Percentiles rank a stretch among this genome's conserved stretches.
phyloP scores from a whole-genome alignment of 2,888 invertebrate species.

The Drosophila imparisetae region DNA sequence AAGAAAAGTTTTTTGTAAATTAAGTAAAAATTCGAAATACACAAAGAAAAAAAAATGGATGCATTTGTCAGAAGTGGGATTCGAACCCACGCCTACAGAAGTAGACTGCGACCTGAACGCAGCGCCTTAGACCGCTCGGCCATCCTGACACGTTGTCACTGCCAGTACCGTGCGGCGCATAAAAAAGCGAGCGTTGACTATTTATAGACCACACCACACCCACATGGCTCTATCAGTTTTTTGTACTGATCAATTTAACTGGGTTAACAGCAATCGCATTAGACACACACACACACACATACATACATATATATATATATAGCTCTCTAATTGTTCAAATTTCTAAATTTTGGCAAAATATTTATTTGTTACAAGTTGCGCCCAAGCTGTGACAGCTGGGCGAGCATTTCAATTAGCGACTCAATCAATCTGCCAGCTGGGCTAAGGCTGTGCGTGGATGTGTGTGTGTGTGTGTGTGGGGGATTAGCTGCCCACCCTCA shows the following conservation, averaged over 20 bases:
- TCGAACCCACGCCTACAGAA: constrained; percentile 83
- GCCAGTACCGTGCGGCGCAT: rapidly evolving
- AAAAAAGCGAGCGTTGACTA: not conserved
- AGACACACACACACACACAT: not conserved
- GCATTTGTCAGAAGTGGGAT: constrained; percentile 80
- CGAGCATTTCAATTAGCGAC: constrained; percentile 51
- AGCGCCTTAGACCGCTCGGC: constrained; percentile 81
- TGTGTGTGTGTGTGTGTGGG: constrained; percentile 6
- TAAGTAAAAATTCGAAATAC: not conserved
- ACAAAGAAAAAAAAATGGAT: not conserved
- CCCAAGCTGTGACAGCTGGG: constrained; percentile 35
- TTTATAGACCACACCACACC: constrained; percentile 2
- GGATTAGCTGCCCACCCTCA: constrained; percentile 1
- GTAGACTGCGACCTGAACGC: constrained; percentile 84
- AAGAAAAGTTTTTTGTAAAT: not conserved
- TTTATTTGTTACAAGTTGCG: constrained; percentile 12
- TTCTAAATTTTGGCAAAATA: constrained; percentile 35
- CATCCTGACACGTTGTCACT: constrained; percentile 40
- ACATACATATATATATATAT: not conserved
- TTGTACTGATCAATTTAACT: constrained; percentile 15
- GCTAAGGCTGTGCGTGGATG: not conserved
- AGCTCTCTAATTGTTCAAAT: constrained; percentile 54
- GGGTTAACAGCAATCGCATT: constrained; percentile 51
- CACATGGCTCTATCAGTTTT: not conserved
- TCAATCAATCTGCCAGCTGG: constrained; percentile 36